These are phyloP conservation scores for Coreius guichenoti DNA, from an alignment of 2,797 vertebrate species.

Conservation along the genomic window DNA sequence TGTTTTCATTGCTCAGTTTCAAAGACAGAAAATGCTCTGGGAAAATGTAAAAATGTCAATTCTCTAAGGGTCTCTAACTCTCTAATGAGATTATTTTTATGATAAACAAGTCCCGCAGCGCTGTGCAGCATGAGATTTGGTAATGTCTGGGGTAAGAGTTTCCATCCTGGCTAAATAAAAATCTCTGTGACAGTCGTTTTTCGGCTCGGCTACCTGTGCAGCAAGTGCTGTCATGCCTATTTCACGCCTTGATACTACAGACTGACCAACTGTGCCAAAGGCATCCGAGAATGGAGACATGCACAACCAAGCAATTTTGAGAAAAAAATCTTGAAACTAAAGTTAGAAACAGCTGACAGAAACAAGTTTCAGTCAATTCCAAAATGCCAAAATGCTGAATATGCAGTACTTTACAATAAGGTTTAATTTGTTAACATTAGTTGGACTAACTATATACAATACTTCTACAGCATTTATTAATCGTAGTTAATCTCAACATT, in stretches of 20 bases:
- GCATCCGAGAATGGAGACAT: slow-evolving; percentile 27
- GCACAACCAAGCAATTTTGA: slow-evolving; percentile 42
- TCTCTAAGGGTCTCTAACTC: slow-evolving; percentile 1
- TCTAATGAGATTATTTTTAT: slow-evolving; percentile 22
- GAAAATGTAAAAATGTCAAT: slow-evolving; percentile 2
- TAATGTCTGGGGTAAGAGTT: slow-evolving; percentile 47
- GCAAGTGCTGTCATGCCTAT: slow-evolving; percentile 55
- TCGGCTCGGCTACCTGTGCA: slow-evolving; percentile 41
- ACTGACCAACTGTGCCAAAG: slow-evolving; percentile 40
- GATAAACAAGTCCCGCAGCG: slow-evolving; percentile 4
- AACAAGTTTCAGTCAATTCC: slow-evolving; percentile 1
- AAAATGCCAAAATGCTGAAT: slow-evolving; percentile 6
- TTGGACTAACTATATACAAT: not conserved
- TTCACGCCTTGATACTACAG: slow-evolving; percentile 49
- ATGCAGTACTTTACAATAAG: not conserved
- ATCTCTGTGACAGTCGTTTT: not conserved
- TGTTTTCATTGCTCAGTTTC: slow-evolving; percentile 30
- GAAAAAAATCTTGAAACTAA: slow-evolving; percentile 5
- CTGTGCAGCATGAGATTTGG: slow-evolving; percentile 1
- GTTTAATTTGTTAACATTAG: not conserved
- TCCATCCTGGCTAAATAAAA: slow-evolving; percentile 45
- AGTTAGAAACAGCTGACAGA: slow-evolving; percentile 38
- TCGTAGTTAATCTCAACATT: not conserved
- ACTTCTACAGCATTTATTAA: not conserved
- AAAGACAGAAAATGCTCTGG: not conserved